Evolutionary conservation across 2,797 vertebrate genomes (phyloP), one percentile per base, ranked within the genome.

Genomic region (Takifugu rubripes): DNA sequence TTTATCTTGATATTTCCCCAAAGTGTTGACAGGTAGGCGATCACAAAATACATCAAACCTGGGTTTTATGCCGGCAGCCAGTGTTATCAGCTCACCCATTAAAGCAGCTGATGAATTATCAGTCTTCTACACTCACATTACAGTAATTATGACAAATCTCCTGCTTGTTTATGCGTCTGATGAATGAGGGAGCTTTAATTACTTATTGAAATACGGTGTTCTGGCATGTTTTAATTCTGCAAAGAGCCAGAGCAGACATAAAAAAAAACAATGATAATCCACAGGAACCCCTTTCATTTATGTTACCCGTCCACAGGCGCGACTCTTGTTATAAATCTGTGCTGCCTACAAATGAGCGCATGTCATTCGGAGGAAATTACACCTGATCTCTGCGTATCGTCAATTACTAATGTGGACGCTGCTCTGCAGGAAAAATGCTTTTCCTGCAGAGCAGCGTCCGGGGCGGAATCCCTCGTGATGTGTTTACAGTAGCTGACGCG

Each of bases 131-230:
- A 74, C 58, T 59, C 33, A 54, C 64, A 75, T 74, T 59, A 58
- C 52, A 52, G 48, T 86, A 78, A 86, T 84, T 77, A 84, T 82
- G 74, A 86, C 82, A 54, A 72, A 88, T 78, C 47, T 78, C 51
- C 62, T 76, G 79, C 68, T 80, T 82, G 56, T 78, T 75, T 78
- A 64, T 76, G 68, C 63, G 26, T 56, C 71, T 87, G 82, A 87
- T 81, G 50, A 84, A 88, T 85, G 76, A 77, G 63, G 45, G 24
- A 42, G 47, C 58, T 73, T 81, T 76, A 88, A 87, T 88, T 79
- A 75, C 70, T 79, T 83, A 83, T 83, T 73, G 77, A 78, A 79
- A 79, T 44, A 25, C 24, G 53, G 33, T 70, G 52, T 61, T 61
- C 54, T 59, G 59, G 51, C 42, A 31, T 70, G 58, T 64, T 67